These are phyloP conservation scores for Sisor rabdophorus DNA, from an alignment of 2,113 vertebrate genomes.

Conservation along the genomic window DNA sequence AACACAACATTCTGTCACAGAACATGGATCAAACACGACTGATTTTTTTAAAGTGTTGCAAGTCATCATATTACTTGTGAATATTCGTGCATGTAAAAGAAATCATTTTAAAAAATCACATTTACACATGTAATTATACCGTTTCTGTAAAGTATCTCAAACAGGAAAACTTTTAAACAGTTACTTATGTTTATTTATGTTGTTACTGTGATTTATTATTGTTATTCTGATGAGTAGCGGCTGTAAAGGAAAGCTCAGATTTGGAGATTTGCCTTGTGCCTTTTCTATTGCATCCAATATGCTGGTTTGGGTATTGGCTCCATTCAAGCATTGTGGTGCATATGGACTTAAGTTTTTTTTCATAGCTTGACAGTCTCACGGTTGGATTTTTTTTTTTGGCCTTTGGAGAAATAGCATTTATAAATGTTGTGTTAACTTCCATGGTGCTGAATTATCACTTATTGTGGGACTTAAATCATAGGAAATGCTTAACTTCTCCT, in stretches of 20 bases:
- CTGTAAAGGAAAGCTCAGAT: constrained; percentile 3
- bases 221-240: constrained; percentile 15
- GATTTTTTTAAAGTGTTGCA: constrained; percentile 45
- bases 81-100: constrained; percentile 49
- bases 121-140: constrained; percentile 17
- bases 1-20: constrained; percentile 3
- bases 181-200: constrained; percentile 21
- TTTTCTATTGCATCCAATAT: constrained; percentile 27
- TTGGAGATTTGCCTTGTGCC: constrained; percentile 34
- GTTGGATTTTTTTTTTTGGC: not conserved
- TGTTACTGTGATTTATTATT: constrained; percentile 22
- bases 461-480: not conserved
- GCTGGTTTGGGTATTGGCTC: constrained; percentile 4
- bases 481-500: not conserved
- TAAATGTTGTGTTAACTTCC: constrained; percentile 1
- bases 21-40: not conserved
- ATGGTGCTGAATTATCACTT: not conserved
- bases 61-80: constrained; percentile 38
- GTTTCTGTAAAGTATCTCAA: constrained; percentile 26
- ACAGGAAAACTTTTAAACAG: constrained; percentile 4
- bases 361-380: not conserved
- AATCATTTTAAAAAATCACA: constrained; percentile 32
- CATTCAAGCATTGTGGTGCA: constrained; percentile 24
- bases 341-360: not conserved
- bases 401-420: not conserved